phyloP scores from a whole-genome alignment of 1,140 invertebrate species.

The Ectropis grisescens region DNA sequence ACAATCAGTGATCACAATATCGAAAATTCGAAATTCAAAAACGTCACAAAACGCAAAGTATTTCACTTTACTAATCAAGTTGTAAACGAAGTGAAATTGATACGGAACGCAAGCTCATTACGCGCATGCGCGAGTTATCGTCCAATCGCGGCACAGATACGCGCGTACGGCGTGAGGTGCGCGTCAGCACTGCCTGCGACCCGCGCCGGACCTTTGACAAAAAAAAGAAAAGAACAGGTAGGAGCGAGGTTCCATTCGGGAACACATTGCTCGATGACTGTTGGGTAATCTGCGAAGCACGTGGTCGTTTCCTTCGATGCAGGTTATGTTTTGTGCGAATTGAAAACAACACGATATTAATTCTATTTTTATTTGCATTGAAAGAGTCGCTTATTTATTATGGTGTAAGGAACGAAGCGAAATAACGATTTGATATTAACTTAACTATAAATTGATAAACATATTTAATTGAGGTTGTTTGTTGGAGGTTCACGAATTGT shows the following conservation, averaged over 20 bases:
- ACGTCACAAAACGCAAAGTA: background rate
- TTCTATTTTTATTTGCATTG: too few species aligned
- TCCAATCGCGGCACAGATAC: slow-evolving; percentile 12
- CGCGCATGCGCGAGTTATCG: background rate
- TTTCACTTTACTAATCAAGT: background rate
- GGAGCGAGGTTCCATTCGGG: slow-evolving; percentile 4
- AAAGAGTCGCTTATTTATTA: too few species aligned
- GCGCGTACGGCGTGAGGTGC: slow-evolving; percentile 31
- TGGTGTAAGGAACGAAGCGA: too few species aligned
- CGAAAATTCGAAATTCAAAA: background rate
- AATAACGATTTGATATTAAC: too few species aligned
- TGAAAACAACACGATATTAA: too few species aligned
- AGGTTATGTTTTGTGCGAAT: too few species aligned
- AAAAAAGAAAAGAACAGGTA: slow-evolving; percentile 44
- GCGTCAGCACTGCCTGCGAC: slow-evolving; percentile 40
- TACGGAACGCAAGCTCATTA: background rate
- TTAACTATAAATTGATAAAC: too few species aligned
- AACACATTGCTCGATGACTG: too few species aligned
- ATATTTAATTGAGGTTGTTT: too few species aligned
- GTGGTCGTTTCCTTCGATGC: too few species aligned
- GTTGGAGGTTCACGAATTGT: too few species aligned
- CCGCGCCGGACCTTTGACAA: slow-evolving; percentile 36
- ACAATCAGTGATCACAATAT: slow-evolving; percentile 3
- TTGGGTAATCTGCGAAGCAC: too few species aligned
- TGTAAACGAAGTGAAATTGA: background rate